Conservation (phyloP, 2,888 invertebrate genomes). For the Yponomeuta evonymella region DNA sequence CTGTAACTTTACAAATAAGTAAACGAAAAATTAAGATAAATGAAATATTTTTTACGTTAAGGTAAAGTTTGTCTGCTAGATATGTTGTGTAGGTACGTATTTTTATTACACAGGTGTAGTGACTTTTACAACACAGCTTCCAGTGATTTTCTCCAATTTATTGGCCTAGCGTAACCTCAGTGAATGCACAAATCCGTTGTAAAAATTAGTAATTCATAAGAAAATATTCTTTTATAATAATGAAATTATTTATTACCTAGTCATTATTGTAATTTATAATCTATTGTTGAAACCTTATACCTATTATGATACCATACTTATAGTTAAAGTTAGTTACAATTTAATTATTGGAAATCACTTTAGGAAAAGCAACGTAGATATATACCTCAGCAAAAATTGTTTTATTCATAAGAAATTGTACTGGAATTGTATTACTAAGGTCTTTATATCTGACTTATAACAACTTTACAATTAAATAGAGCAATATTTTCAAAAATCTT, state of each 20-base stretch:
- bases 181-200: not conserved
- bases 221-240: not conserved
- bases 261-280: not conserved
- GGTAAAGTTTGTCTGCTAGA: no score
- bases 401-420: not conserved
- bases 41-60: no score
- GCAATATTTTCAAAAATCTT: constrained; percentile 5
- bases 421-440: not conserved
- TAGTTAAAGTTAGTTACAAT: not conserved
- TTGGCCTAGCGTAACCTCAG: not conserved
- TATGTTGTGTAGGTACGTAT: no score
- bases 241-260: not conserved
- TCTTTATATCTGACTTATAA: not conserved
- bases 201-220: not conserved
- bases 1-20: no score
- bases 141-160: no score
- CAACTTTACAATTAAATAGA: not conserved
- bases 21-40: no score
- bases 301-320: not conserved
- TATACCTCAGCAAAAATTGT: not conserved
- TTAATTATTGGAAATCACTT: not conserved
- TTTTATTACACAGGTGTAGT: no score
- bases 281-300: not conserved
- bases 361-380: not conserved
- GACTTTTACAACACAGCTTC: no score